phyloP scores from a whole-genome alignment of 2,888 invertebrate species.

The Drosophila ezoana region DNA sequence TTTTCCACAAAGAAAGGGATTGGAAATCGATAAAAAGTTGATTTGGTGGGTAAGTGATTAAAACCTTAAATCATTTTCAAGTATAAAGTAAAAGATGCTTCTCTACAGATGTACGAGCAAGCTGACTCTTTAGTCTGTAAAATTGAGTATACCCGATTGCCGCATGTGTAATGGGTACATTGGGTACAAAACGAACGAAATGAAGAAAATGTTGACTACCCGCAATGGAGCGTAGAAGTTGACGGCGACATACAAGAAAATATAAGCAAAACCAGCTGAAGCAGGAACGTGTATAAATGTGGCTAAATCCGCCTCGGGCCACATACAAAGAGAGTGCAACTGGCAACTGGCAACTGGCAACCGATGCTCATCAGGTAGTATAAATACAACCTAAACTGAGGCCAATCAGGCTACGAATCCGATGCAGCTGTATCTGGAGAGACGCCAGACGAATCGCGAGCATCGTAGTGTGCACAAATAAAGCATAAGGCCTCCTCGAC shows the following conservation, averaged over 20 bases:
- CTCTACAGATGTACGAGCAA: too few species aligned
- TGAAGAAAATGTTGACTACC: constrained; percentile 30
- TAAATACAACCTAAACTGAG: constrained; percentile 20
- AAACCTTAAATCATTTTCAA: too few species aligned
- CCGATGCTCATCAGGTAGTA: constrained; percentile 36
- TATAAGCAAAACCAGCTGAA: constrained; percentile 33
- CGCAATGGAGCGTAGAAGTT: constrained; percentile 35
- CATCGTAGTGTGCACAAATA: constrained; percentile 35
- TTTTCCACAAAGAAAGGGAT: too few species aligned
- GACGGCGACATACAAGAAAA: constrained; percentile 8
- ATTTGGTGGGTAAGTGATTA: too few species aligned
- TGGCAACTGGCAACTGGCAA: constrained; percentile 14
- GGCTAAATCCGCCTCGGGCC: constrained; percentile 73
- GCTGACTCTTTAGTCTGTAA: not conserved
- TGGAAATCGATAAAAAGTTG: too few species aligned
- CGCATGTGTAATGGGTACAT: not conserved
- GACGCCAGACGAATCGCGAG: constrained; percentile 22
- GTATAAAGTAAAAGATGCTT: too few species aligned
- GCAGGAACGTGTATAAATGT: constrained; percentile 78
- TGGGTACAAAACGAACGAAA: constrained; percentile 11
- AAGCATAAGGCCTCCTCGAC: constrained; percentile 24
- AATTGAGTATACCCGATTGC: not conserved
- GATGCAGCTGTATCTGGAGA: constrained; percentile 11
- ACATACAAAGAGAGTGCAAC: constrained; percentile 19
- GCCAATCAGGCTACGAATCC: constrained; percentile 23